Evolutionary conservation across 1,140 invertebrate genomes (phyloP).

Genomic region (Cecropterus lyciades): DNA sequence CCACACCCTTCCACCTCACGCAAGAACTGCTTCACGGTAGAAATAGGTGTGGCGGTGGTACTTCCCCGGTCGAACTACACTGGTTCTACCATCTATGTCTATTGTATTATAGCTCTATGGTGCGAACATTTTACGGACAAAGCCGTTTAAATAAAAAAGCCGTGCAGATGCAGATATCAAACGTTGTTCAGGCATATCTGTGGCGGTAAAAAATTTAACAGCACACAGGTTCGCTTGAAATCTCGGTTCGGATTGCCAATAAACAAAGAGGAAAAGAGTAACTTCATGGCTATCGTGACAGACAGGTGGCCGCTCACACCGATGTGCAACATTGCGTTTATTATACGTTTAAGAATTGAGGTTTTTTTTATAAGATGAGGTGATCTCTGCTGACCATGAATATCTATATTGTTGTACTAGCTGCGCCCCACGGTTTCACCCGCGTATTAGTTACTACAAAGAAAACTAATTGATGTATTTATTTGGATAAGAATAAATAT

Average conservation of each 20-base stretch:
- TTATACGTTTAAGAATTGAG: background rate
- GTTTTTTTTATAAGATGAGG: background rate
- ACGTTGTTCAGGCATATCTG: conserved; percentile 5
- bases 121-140: background rate
- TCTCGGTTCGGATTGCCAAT: background rate
- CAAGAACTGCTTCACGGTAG: too few species aligned
- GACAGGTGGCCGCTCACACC: background rate
- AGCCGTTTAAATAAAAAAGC: background rate
- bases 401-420: too few species aligned
- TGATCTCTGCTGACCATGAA: background rate
- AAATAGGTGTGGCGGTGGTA: too few species aligned
- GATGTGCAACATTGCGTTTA: too few species aligned
- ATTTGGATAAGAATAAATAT: too few species aligned
- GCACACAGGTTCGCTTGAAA: background rate
- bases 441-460: too few species aligned
- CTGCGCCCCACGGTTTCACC: too few species aligned
- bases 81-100: too few species aligned
- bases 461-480: too few species aligned
- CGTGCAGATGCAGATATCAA: background rate
- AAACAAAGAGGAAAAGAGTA: conserved; percentile 2
- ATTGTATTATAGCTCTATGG: background rate
- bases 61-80: too few species aligned
- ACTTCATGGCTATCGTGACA: background rate
- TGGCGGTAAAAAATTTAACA: conserved; percentile 1
- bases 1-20: too few species aligned